Evolutionary conservation across 2,888 invertebrate genomes (phyloP).

Genomic region (Drosophila barbarae): DNA sequence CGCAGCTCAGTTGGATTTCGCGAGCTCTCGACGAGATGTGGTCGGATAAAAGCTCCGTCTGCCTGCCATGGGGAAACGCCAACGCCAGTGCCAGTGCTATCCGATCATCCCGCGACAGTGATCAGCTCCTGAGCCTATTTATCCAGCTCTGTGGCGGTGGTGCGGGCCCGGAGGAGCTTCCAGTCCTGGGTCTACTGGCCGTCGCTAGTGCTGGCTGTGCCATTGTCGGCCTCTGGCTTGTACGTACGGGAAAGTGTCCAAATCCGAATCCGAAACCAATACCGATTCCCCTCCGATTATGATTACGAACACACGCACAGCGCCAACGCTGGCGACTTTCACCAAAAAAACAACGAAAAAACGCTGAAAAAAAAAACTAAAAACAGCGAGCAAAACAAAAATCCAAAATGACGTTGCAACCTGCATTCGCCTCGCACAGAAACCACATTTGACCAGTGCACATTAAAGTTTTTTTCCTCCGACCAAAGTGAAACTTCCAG

Average conservation of each 20-base stretch:
- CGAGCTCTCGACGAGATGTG: slow-evolving; percentile 48
- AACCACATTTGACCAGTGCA: slow-evolving; percentile 65
- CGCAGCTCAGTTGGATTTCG: slow-evolving; percentile 48
- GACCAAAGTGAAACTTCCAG: slow-evolving; percentile 68
- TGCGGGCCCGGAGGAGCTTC: slow-evolving; percentile 48
- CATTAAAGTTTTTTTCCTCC: slow-evolving; percentile 57
- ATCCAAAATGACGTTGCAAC: slow-evolving; percentile 66
- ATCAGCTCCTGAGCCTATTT: slow-evolving; percentile 60
- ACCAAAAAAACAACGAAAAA: slow-evolving; percentile 51
- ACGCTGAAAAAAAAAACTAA: background rate
- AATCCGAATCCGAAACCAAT: slow-evolving; percentile 43
- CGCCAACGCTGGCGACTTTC: slow-evolving; percentile 53
- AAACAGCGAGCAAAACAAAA: slow-evolving; percentile 31
- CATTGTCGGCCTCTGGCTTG: slow-evolving; percentile 62
- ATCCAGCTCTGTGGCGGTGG: slow-evolving; percentile 35
- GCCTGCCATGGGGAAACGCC: slow-evolving; percentile 50
- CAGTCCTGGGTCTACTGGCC: slow-evolving; percentile 74
- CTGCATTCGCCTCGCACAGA: slow-evolving; percentile 42
- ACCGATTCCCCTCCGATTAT: slow-evolving; percentile 42
- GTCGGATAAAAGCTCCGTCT: slow-evolving; percentile 41
- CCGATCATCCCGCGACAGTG: slow-evolving; percentile 43
- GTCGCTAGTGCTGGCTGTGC: slow-evolving; percentile 67
- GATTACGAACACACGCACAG: slow-evolving; percentile 42
- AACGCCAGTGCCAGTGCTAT: slow-evolving; percentile 42
- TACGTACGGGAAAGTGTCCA: slow-evolving; percentile 62